Evolutionary conservation across 2,113 vertebrate genomes (phyloP), one percentile per base, ranked within the genome.

Genomic region (Prinia subflava): DNA sequence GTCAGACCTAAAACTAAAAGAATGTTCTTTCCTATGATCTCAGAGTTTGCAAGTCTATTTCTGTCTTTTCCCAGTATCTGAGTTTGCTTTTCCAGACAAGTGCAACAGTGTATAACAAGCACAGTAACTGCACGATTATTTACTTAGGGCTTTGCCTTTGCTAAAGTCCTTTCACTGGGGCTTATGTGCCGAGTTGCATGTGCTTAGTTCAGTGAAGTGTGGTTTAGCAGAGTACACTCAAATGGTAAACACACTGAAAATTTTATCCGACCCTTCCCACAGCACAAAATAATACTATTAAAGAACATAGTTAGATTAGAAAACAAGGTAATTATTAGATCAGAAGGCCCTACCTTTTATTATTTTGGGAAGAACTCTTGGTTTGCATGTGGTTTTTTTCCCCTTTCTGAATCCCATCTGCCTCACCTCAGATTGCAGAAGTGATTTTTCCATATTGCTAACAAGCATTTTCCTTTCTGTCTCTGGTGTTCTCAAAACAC

Each of bases 91-190:
- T 70, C 88, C 50, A 69, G n/a, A 46, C 31, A 69, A 93, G 21
- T 39, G 76, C 49, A 90, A 69, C 46, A 79, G 30, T 42, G 33
- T 67, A n/a, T 46, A 91, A 89, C 49, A 89, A 37, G 60, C 56
- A 87, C 78, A 64, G 71, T 65, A 92, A 74, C 67, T 83, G 37
- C 63, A 57, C 2, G 3, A 49, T 74, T 95, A 88, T 94, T 95
- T 96, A 83, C 90, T 90, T 57, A 80, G n/a, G 90, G 68, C 50
- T 93, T 95, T 91, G 85, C 74, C 90, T 91, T 85, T 90, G n/a
- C 70, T 74, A 23, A 92, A 85, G 75, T 57, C 37, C 37, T 93
- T 93, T 88, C 79, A 50, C 15, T 88, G 35, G 59, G 46, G 7
- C 11, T 90, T 77, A 86, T 62, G 63, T 56, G 55, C 85, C 60